Evolutionary conservation across 1,140 invertebrate species (phyloP).

Genomic region (Drosophila lowei): DNA sequence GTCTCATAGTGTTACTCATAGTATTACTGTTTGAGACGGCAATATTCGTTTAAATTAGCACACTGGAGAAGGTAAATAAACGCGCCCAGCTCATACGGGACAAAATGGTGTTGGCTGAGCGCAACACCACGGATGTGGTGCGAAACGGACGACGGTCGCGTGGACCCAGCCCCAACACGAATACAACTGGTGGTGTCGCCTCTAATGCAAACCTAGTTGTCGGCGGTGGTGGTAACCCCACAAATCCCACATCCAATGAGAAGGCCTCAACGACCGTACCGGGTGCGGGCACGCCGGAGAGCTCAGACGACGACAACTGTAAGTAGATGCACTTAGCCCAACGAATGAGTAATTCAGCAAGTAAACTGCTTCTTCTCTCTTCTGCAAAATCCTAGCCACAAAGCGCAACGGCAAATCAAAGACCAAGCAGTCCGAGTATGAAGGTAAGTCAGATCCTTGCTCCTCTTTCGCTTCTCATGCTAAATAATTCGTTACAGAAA

Average conservation of each 20-base stretch:
- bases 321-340: conserved; percentile 62
- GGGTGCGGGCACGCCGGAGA: conserved; percentile 85
- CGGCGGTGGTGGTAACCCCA: conserved; percentile 31
- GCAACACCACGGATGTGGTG: conserved; percentile 90
- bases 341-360: not conserved
- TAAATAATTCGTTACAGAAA: conserved; percentile 84
- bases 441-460: conserved; percentile 54
- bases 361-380: conserved; percentile 6
- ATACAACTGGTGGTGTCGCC: conserved; percentile 84
- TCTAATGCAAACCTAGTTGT: not conserved
- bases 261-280: conserved; percentile 52
- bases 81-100: conserved; percentile 79
- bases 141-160: conserved; percentile 93
- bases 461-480: not conserved
- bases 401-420: conserved; percentile 80
- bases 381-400: conserved; percentile 59
- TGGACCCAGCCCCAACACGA: conserved; percentile 94
- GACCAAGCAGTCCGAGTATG: conserved; percentile 80
- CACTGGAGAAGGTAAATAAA: conserved; percentile 80
- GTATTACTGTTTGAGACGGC: conserved; percentile 12
- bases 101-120: conserved; percentile 93
- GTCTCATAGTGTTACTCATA: conserved; percentile 14
- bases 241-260: conserved; percentile 44
- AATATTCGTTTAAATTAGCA: conserved; percentile 28
- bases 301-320: conserved; percentile 92